Percentiles rank a stretch among this genome's conserved stretches.
Evolutionary conservation across 2,113 vertebrate species (phyloP).

Genomic region (Oreochromis niloticus): DNA sequence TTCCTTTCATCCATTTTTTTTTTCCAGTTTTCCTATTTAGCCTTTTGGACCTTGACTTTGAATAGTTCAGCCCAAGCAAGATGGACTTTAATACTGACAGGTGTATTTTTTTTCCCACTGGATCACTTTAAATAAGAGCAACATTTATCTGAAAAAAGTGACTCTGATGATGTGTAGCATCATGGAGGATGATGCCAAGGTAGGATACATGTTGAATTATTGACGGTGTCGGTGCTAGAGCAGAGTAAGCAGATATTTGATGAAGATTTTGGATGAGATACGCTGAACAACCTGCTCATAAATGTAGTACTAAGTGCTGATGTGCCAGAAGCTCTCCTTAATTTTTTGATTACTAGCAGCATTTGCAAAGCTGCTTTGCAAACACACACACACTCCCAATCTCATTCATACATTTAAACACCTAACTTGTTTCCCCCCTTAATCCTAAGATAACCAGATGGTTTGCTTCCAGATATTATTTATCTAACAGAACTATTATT

Average conservation of each 20-base stretch:
- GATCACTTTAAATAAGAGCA: neutral
- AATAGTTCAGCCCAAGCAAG: neutral
- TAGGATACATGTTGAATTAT: neutral
- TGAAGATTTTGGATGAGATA: neutral
- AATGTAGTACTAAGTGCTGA: neutral
- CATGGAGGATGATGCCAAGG: neutral
- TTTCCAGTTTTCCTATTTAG: constrained; percentile 15
- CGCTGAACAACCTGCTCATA: neutral
- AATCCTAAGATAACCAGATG: neutral
- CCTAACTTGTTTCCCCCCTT: neutral
- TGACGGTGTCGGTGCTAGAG: rapidly evolving
- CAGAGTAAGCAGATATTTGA: neutral
- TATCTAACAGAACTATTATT: constrained; percentile 10
- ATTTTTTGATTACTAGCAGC: neutral
- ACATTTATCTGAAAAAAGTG: neutral
- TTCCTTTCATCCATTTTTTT: constrained; percentile 1
- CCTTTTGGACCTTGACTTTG: neutral
- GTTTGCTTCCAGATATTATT: constrained; percentile 10
- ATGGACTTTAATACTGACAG: neutral
- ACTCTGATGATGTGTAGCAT: neutral
- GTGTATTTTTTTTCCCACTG: neutral
- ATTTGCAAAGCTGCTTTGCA: neutral
- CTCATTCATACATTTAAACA: neutral
- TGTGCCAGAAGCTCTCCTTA: neutral
- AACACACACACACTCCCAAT: neutral